Evolutionary conservation across 2,113 vertebrate genomes (phyloP).

Genomic region (Pseudonaja textilis): DNA sequence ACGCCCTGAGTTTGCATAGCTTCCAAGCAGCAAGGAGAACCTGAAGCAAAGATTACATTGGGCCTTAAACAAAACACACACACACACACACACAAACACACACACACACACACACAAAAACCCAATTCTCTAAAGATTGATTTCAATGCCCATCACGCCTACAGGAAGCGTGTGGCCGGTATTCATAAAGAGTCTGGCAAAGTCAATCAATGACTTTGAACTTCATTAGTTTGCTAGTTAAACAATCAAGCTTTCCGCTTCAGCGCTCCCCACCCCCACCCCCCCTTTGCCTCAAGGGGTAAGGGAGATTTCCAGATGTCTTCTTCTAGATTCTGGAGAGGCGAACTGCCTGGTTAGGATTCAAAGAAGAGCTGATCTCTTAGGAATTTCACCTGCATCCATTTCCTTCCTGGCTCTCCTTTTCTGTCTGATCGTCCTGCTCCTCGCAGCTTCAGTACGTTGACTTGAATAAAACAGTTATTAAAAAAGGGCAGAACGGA

Average conservation of each 20-base stretch:
- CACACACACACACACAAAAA: too few species aligned
- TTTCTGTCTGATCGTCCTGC: neutral
- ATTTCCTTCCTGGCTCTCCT: neutral
- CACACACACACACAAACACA: too few species aligned
- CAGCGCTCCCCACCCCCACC: too few species aligned
- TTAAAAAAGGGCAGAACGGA: neutral
- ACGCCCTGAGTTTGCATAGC: neutral
- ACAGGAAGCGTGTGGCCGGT: neutral
- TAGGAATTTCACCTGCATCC: neutral
- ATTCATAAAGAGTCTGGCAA: neutral
- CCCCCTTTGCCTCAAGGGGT: neutral
- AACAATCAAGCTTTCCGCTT: neutral
- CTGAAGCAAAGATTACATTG: neutral
- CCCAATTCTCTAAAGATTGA: neutral
- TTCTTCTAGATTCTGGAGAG: neutral
- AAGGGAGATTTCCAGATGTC: neutral
- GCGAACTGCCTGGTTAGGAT: neutral
- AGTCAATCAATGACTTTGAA: slow-evolving; percentile 11
- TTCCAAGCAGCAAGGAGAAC: slow-evolving; percentile 13
- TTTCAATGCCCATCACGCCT: neutral
- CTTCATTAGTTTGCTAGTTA: neutral
- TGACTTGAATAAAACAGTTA: neutral
- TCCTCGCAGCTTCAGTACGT: neutral
- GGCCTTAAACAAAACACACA: neutral
- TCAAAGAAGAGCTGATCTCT: neutral